phyloP scores from a whole-genome alignment of 30 jellyfish, hydroid and myxozoan genomes.

The Nemopilema nomurai region DNA sequence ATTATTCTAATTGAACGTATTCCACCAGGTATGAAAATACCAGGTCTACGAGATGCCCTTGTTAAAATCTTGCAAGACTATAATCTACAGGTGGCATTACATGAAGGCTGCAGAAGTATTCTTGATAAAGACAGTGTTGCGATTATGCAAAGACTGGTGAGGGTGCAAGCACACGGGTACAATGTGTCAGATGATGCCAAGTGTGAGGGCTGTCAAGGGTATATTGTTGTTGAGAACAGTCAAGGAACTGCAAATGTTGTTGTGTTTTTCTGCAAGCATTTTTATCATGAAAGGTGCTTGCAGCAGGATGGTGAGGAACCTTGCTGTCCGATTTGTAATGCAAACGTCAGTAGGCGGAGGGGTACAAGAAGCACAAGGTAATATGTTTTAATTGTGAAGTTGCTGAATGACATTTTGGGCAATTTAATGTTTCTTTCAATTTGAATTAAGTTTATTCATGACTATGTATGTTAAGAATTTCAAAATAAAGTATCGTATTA shows the following conservation, averaged over 20 bases:
- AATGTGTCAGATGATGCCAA: constrained; percentile 74
- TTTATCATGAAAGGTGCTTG: constrained; percentile 75
- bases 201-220: constrained; percentile 83
- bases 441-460: too few relatives aligned
- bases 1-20: constrained; percentile 62
- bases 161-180: constrained; percentile 79
- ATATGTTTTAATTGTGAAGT: not conserved
- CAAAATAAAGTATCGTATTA: too few relatives aligned
- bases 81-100: constrained; percentile 89
- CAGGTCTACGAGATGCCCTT: constrained; percentile 90
- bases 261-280: constrained; percentile 79
- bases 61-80: constrained; percentile 95
- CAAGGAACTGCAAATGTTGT: constrained; percentile 66
- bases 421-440: not conserved
- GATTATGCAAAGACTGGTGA: constrained; percentile 73
- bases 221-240: constrained; percentile 75
- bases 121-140: constrained; percentile 77
- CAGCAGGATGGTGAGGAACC: constrained; percentile 80
- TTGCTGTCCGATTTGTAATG: constrained; percentile 70
- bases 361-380: constrained; percentile 35
- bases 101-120: constrained; percentile 89
- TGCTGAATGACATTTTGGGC: not conserved
- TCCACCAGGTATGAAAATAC: constrained; percentile 84
- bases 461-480: too few relatives aligned
- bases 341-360: constrained; percentile 41